Conservation (phyloP, 2,888 invertebrate genomes). For the Argyresthia albistria region DNA sequence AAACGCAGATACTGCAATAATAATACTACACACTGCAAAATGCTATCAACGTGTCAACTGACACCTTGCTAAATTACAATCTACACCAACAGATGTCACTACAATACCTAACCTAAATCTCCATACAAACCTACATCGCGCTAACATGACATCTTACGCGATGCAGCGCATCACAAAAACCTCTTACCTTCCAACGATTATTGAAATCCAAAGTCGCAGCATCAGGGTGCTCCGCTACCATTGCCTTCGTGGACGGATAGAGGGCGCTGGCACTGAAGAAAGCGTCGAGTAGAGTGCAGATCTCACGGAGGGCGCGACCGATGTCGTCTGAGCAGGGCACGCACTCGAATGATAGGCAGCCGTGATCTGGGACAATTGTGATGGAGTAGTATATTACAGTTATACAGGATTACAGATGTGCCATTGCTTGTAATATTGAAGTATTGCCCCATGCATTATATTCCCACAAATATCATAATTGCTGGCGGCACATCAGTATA, state of each 20-base stretch:
- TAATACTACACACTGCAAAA: too few species aligned
- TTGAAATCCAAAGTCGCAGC: conserved; percentile 77
- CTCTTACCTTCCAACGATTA: conserved; percentile 73
- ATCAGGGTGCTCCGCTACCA: conserved; percentile 81
- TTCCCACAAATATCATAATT: too few species aligned
- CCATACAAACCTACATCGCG: background rate
- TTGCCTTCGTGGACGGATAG: conserved; percentile 87
- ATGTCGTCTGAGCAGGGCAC: conserved; percentile 79
- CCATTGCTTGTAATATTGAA: too few species aligned
- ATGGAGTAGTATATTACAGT: background rate
- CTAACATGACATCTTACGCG: background rate
- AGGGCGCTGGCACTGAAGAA: conserved; percentile 84
- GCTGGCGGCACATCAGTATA: too few species aligned
- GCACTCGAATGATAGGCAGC: conserved; percentile 85
- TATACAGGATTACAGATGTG: too few species aligned
- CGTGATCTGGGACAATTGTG: conserved; percentile 22
- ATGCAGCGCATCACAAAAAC: background rate
- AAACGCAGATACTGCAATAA: too few species aligned
- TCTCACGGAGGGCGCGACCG: conserved; percentile 81
- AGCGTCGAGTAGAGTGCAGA: conserved; percentile 79
- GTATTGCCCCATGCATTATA: too few species aligned
- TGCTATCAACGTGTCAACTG: too few species aligned
- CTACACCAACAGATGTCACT: background rate
- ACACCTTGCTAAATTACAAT: too few species aligned
- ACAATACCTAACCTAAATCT: background rate